phyloP scores from a whole-genome alignment of 2,113 vertebrate genomes.

The Cebus imitator region DNA sequence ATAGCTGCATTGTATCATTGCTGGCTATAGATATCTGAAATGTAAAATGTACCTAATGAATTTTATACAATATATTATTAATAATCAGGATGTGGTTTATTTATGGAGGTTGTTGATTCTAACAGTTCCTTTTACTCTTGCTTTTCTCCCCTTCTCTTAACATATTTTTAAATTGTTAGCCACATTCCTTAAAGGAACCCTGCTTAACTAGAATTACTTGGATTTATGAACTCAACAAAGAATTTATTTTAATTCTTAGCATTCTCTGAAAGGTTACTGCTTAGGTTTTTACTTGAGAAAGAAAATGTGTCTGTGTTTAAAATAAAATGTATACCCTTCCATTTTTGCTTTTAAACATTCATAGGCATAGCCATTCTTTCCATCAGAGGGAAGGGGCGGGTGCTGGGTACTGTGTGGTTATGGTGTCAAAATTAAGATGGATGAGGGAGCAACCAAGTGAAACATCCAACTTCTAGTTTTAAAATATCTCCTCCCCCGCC shows the following conservation, averaged over 20 bases:
- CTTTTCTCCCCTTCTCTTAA: not conserved
- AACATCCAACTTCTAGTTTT: slow-evolving; percentile 50
- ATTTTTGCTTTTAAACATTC: slow-evolving; percentile 37
- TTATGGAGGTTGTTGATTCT: not conserved
- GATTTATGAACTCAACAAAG: not conserved
- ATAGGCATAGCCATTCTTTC: not conserved
- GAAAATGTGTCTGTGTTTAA: not conserved
- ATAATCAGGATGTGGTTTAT: not conserved
- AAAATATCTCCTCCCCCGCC: not conserved
- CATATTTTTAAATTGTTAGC: not conserved
- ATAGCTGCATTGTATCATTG: not conserved
- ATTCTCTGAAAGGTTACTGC: not conserved
- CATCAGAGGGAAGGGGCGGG: not conserved
- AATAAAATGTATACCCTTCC: slow-evolving; percentile 15
- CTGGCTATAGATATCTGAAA: not conserved
- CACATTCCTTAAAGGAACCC: not conserved
- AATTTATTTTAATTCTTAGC: not conserved
- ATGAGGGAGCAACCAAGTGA: slow-evolving; percentile 50
- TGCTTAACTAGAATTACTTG: not conserved
- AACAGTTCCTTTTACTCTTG: not conserved
- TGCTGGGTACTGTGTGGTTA: not conserved
- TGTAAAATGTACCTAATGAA: not conserved
- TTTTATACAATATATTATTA: not conserved
- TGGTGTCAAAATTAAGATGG: slow-evolving; percentile 64
- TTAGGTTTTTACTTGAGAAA: slow-evolving; percentile 29